Base-by-base conservation (phyloP, 2,888 invertebrate genomes). In the Nomada fabriciana region DNA sequence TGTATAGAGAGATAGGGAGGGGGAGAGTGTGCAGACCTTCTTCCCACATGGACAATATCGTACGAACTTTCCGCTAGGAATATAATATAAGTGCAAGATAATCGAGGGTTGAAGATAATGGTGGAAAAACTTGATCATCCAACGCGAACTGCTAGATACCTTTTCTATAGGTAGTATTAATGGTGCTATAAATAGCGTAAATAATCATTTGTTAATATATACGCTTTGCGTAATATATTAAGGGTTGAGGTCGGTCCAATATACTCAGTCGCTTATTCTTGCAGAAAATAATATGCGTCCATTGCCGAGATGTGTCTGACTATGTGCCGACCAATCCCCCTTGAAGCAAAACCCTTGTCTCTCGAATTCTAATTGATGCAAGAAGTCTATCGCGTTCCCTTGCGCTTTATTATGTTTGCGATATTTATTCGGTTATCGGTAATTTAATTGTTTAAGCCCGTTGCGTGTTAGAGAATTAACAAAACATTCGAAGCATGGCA, bases 41-140 rank as follows among this genome's bases (percentile, higher is more conserved):
- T 25, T 63, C 25, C 61, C 59, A 29, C 47, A 20, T 47, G 59
- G 25, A 53, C 52, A 23, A n/a, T 18, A 15, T 23, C 20, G 18
- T 36, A 9, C 15, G 7, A 60, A 50, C 20, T 25, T 25, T 59
- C 5, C n/a, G 2, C 18, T 9, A 13, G 25, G 11, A 23, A 25
- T 59, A 59, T 59, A 43, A 59, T 59, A 57, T 47, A 50, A 67
- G 52, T 20, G 29, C 52, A 18, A 13, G 52, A 15, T 50, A 52
- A 67, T 20, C 9, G 36, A 20, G 36, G 52, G n/a, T 43, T 15
- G n/a, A 43, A 25, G n/a, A 59, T n/a, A 59, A 57, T 25, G 43
- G 57, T n/a, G 68, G 7, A n/a, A 7, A n/a, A 69, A 43, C 57
- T 57, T 3, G 36, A 36, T 36, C 36, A 0, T 36, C 7, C 36